Evolutionary conservation across 2,113 vertebrate genomes (phyloP).

Genomic region (Sylvia atricapilla): DNA sequence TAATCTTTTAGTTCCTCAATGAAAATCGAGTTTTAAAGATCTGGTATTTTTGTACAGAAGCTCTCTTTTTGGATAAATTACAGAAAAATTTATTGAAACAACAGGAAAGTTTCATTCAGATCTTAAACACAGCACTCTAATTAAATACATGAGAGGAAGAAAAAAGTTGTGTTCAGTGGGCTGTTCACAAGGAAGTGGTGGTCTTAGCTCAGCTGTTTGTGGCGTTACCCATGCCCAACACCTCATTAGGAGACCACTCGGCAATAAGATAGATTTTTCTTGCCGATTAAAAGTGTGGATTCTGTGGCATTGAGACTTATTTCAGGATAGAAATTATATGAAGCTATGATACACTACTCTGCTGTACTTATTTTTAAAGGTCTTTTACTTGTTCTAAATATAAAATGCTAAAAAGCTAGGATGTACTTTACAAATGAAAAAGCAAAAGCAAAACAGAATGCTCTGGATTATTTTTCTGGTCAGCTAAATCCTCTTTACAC

Average conservation of each 20-base stretch:
- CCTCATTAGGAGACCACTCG: background rate
- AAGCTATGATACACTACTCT: background rate
- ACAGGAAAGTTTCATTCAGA: background rate
- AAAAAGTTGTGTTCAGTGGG: background rate
- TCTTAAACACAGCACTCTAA: background rate
- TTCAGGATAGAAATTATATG: background rate
- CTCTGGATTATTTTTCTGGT: background rate
- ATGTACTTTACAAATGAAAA: background rate
- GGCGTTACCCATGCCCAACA: accelerated
- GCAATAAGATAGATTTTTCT: background rate
- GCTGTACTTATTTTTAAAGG: background rate
- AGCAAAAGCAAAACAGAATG: background rate
- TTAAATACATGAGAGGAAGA: background rate
- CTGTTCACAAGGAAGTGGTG: background rate
- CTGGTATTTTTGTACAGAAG: background rate
- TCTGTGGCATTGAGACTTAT: background rate
- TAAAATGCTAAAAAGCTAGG: background rate
- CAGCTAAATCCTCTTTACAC: background rate
- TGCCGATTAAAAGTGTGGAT: background rate
- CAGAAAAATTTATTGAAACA: background rate
- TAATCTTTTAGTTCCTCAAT: background rate
- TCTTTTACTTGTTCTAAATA: background rate
- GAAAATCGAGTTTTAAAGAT: background rate
- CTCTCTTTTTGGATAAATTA: background rate
- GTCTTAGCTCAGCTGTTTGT: background rate